These are phyloP conservation scores for Tangara arthus DNA, from an alignment of 2,797 vertebrate species.

Conservation along the genomic window DNA sequence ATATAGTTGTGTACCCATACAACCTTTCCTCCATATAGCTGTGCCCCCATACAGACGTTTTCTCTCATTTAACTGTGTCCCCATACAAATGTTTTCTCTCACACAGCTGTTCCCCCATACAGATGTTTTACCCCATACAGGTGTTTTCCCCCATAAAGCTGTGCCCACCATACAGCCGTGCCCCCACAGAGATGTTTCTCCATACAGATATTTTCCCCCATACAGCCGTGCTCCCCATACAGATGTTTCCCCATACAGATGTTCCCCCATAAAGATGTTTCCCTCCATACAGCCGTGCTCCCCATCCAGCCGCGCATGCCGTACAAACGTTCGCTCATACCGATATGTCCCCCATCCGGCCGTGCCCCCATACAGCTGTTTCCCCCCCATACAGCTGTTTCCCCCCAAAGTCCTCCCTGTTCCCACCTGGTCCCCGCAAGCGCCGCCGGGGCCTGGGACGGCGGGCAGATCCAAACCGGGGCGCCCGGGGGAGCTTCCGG, in stretches of 20 bases:
- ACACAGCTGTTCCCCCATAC: no score
- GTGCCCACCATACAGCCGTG: no score
- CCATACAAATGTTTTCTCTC: no score
- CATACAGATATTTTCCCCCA: neutral
- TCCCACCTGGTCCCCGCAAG: neutral
- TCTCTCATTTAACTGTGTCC: no score
- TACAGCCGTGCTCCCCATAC: no score
- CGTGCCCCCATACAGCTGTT: neutral
- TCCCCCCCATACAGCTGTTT: no score
- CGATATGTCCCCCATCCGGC: neutral
- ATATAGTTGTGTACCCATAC: no score
- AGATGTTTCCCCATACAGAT: neutral
- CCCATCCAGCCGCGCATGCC: neutral
- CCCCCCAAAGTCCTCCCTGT: rapidly evolving
- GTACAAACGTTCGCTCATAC: neutral
- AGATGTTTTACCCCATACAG: no score
- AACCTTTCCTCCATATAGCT: rapidly evolving
- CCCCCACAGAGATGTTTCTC: no score
- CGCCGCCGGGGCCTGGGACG: neutral
- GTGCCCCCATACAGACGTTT: no score
- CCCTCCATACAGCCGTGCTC: neutral
- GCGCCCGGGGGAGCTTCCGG: constrained; percentile 6
- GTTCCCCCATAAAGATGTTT: neutral
- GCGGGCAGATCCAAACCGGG: neutral
- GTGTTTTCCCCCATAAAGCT: neutral